Percentiles rank a stretch among this genome's conserved stretches.
phyloP scores from a whole-genome alignment of 2,113 vertebrate species.

The Azemiops feae region DNA sequence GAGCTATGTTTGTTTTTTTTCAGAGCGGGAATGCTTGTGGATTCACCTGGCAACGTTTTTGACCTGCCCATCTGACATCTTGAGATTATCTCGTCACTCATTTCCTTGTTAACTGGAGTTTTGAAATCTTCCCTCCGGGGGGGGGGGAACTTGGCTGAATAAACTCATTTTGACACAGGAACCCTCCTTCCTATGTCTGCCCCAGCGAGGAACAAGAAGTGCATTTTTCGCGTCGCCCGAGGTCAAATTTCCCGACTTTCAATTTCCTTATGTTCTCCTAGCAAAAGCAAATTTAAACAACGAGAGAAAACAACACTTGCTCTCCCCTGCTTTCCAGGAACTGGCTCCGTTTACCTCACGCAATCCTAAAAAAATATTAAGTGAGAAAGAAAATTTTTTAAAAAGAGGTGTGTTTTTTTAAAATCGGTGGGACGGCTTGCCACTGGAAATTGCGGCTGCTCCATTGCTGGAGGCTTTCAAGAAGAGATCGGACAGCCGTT shows the following conservation, averaged over 20 bases:
- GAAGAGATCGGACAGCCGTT: too few species aligned
- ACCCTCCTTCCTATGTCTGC: rapidly evolving
- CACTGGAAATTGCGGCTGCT: too few species aligned
- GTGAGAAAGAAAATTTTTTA: not conserved
- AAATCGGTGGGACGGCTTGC: too few species aligned
- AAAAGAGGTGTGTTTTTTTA: too few species aligned
- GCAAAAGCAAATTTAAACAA: not conserved
- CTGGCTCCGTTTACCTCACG: not conserved
- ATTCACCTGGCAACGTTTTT: not conserved
- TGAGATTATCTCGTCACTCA: not conserved
- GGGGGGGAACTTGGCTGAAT: not conserved
- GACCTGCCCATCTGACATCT: not conserved
- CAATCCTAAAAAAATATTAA: not conserved
- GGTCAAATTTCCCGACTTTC: not conserved
- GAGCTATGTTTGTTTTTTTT: not conserved
- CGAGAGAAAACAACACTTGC: not conserved
- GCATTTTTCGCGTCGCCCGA: not conserved
- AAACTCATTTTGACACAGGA: not conserved
- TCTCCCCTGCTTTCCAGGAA: not conserved
- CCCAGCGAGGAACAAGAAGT: not conserved
- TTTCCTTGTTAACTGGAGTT: not conserved
- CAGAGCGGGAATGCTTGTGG: not conserved
- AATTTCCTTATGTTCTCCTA: not conserved
- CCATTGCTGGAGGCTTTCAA: too few species aligned
- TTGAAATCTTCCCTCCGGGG: not conserved